These are phyloP conservation scores for Drosophila rufa DNA, from an alignment of 1,140 invertebrate genomes.

Conservation along the genomic window DNA sequence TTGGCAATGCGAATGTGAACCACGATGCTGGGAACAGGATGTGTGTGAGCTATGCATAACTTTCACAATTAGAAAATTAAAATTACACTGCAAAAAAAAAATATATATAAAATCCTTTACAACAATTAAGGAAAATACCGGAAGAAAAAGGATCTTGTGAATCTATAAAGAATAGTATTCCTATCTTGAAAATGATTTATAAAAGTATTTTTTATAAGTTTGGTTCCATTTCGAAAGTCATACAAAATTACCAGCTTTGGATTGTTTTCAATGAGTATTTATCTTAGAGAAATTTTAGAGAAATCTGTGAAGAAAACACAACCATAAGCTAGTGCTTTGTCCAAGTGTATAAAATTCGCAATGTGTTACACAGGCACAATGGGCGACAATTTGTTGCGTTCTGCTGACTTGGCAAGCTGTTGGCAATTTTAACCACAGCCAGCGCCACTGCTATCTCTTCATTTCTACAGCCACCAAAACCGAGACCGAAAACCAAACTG, in stretches of 20 bases:
- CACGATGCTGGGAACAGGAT: not conserved
- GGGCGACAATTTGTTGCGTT: constrained; percentile 68
- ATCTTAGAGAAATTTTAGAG: not conserved
- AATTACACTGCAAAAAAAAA: constrained; percentile 56
- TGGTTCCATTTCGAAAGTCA: no score
- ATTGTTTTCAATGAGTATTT: not conserved
- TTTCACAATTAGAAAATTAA: constrained; percentile 80
- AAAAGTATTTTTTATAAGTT: not conserved
- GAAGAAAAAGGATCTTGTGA: no score
- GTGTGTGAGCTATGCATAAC: constrained; percentile 42
- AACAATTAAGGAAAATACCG: no score
- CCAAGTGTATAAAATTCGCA: constrained; percentile 27
- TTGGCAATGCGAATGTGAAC: constrained; percentile 8
- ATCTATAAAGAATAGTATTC: no score
- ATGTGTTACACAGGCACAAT: constrained; percentile 36
- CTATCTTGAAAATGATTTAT: no score
- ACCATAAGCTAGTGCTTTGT: constrained; percentile 22
- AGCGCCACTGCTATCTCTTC: constrained; percentile 52
- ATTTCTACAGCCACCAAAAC: constrained; percentile 57
- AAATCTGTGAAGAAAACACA: not conserved
- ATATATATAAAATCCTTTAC: no score
- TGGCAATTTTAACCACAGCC: constrained; percentile 75
- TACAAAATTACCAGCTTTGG: not conserved
- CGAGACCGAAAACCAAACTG: constrained; percentile 32
- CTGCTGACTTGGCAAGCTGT: constrained; percentile 58